phyloP scores from a whole-genome alignment of 1,140 invertebrate species.

The Anthonomus grandis region DNA sequence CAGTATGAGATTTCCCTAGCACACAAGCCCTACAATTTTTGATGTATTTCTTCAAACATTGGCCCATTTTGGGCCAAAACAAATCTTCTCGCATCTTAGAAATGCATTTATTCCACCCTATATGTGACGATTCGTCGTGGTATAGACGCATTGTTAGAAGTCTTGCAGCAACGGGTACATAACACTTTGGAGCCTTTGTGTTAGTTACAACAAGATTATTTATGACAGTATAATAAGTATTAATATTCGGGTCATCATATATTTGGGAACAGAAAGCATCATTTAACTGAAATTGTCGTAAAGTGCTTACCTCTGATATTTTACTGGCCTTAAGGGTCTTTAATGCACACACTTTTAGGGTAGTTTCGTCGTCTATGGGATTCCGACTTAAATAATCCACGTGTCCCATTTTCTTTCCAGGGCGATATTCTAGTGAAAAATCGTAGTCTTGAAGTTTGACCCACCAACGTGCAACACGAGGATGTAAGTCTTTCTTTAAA shows the following conservation, averaged over 20 bases:
- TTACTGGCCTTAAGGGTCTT: too few relatives aligned
- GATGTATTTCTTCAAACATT: conserved; percentile 14
- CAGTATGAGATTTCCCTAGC: conserved; percentile 13
- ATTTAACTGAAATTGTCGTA: conserved; percentile 2
- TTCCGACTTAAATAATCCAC: conserved; percentile 24
- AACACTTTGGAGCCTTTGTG: conserved; percentile 12
- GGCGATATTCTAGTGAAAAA: conserved; percentile 14
- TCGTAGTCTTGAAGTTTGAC: background rate
- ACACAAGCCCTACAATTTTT: conserved; percentile 12
- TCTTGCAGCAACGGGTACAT: conserved; percentile 12
- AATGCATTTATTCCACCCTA: conserved; percentile 13
- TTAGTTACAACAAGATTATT: conserved; percentile 4
- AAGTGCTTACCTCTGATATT: too few relatives aligned
- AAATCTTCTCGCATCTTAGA: conserved; percentile 1
- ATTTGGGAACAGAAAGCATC: background rate
- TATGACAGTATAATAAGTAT: background rate
- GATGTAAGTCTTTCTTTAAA: conserved; percentile 37
- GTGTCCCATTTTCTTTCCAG: conserved; percentile 25
- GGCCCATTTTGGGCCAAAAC: conserved; percentile 12
- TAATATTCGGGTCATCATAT: too few relatives aligned
- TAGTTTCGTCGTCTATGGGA: too few relatives aligned
- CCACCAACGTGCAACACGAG: conserved; percentile 43
- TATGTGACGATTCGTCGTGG: conserved; percentile 13
- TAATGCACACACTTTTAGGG: too few relatives aligned
- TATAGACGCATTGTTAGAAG: conserved; percentile 13